These are phyloP conservation scores for Phenganax stokvisi DNA, from an alignment of 92 coral and sea anemone species.

Conservation along the genomic window DNA sequence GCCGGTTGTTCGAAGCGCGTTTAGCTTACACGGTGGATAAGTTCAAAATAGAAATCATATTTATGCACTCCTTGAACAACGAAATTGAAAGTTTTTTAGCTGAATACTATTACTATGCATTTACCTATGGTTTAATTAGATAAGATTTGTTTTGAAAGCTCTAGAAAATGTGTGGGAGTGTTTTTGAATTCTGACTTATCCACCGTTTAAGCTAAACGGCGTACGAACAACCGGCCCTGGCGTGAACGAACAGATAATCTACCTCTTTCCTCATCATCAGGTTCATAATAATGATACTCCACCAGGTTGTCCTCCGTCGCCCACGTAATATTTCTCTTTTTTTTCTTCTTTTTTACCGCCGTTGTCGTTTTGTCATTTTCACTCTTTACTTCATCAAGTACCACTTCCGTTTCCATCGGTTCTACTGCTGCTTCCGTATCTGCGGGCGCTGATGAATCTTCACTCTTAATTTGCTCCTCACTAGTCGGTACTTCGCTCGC, in stretches of 20 bases:
- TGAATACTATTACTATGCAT: too few relatives aligned
- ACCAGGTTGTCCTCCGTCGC: constrained; percentile 78
- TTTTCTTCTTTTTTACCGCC: constrained; percentile 62
- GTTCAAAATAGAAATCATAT: too few relatives aligned
- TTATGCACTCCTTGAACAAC: too few relatives aligned
- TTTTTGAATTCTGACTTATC: too few relatives aligned
- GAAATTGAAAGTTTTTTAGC: too few relatives aligned
- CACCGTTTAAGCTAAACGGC: too few relatives aligned
- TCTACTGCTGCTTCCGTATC: constrained; percentile 52
- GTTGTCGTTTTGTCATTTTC: constrained; percentile 45
- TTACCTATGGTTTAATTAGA: too few relatives aligned
- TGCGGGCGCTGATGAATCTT: constrained; percentile 17
- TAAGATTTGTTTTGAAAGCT: too few relatives aligned
- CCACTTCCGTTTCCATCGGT: constrained; percentile 52
- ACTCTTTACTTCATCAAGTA: constrained; percentile 5
- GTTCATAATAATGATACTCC: constrained; percentile 78
- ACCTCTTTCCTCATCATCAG: constrained; percentile 97
- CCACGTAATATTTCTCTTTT: constrained; percentile 65
- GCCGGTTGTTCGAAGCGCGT: too few relatives aligned
- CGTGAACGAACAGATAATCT: not conserved
- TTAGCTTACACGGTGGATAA: too few relatives aligned
- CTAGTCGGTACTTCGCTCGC: not conserved
- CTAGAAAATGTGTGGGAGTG: too few relatives aligned
- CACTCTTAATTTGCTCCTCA: not conserved
- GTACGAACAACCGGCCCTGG: too few relatives aligned